These are phyloP conservation scores for Maccullochella peelii DNA, from an alignment of 2,113 vertebrate genomes.

Conservation along the genomic window DNA sequence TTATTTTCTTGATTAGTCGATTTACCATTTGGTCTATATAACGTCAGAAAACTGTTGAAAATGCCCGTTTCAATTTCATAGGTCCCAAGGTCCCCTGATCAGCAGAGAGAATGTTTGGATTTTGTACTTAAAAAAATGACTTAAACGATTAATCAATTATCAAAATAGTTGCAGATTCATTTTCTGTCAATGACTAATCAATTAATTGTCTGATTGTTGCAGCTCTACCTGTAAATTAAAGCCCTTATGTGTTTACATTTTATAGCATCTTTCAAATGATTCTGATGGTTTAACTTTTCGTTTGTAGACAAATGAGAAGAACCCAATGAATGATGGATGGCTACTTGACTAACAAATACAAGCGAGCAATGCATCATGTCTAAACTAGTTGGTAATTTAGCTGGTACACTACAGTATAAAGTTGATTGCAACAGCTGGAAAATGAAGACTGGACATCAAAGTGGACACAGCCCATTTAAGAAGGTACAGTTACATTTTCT, in stretches of 20 bases:
- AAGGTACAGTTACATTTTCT: not conserved
- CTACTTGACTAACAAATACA: not conserved
- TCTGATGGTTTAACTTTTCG: not conserved
- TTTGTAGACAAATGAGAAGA: not conserved
- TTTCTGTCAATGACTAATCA: too few species aligned
- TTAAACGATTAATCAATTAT: too few species aligned
- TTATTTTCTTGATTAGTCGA: not conserved
- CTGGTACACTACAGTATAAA: not conserved
- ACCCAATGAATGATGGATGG: not conserved
- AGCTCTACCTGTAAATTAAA: not conserved
- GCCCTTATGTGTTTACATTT: not conserved
- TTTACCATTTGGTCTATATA: not conserved
- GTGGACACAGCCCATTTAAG: not conserved
- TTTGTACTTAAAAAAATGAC: not conserved
- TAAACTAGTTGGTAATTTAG: not conserved
- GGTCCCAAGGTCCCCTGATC: not conserved
- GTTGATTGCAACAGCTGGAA: not conserved
- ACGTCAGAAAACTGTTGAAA: not conserved
- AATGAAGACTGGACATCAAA: not conserved
- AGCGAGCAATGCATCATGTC: not conserved
- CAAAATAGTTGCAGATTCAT: too few species aligned
- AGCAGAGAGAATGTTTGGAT: not conserved
- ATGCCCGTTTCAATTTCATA: not conserved
- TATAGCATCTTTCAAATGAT: not conserved
- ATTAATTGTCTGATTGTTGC: not conserved